Conservation (phyloP, 2,113 vertebrate species). For the Dasyurus viverrinus region DNA sequence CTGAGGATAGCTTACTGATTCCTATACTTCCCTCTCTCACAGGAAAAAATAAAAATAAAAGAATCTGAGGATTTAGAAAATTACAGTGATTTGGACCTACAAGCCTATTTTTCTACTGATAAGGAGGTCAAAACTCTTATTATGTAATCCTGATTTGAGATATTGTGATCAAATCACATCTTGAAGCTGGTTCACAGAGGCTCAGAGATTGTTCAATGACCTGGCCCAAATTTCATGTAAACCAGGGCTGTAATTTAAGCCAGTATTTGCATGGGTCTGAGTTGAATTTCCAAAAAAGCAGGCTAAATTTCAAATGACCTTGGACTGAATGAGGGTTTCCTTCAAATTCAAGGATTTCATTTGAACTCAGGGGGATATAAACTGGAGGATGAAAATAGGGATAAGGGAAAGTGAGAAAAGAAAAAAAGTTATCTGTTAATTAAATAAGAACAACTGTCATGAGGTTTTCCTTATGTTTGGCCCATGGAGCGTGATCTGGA, state of each 20-base stretch:
- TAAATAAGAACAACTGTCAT: background rate
- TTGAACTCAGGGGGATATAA: background rate
- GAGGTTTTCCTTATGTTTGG: constrained; percentile 31
- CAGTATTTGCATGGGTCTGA: background rate
- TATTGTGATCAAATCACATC: constrained; percentile 18
- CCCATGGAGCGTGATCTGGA: background rate
- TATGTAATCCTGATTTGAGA: background rate
- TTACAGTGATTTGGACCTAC: background rate
- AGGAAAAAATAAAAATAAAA: background rate
- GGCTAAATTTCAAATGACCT: constrained; percentile 42
- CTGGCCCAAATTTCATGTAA: background rate
- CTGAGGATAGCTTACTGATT: background rate
- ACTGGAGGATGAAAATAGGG: background rate
- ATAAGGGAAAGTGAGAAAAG: constrained; percentile 22
- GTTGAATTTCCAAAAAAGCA: constrained; percentile 35
- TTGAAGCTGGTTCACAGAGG: constrained; percentile 3
- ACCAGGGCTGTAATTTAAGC: background rate
- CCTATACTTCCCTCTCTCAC: background rate
- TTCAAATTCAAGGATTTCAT: constrained; percentile 1
- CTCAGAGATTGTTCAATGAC: background rate
- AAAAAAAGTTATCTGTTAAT: background rate
- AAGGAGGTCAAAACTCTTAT: constrained; percentile 36
- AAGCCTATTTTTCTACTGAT: constrained; percentile 1
- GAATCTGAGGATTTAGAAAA: constrained; percentile 27
- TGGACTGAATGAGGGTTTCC: constrained; percentile 38